Evolutionary conservation across 2,797 vertebrate species (phyloP), one percentile per base, ranked within the genome.

Genomic region (Oreochromis mossambicus): DNA sequence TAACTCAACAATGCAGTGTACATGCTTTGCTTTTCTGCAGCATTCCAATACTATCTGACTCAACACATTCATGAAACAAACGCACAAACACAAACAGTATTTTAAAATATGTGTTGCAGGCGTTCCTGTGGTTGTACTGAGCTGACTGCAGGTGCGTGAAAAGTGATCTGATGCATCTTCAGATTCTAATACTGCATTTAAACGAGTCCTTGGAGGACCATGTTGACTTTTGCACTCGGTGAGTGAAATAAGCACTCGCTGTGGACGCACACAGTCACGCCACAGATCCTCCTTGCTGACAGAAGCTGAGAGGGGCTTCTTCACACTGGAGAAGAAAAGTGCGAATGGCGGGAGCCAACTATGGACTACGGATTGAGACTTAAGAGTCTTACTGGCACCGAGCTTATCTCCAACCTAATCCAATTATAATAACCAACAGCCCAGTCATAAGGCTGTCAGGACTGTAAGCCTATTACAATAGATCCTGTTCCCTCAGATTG

Each of bases 341-440:
- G 77, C n/a, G 55, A 86, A 15, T 58, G 86, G 41, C 50, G 43
- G 81, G 75, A 51, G 17, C 70, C 75, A 21, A 77, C 83, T 24
- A 3, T 3, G 17, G 58, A 84, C 87, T 70, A 46, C 7, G 79
- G 90, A 90, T 91, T 92, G 91, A 90, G 88, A 87, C 88, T 92
- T 91, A 91, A 93, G 88, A 91, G 85, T 92, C 87, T 93, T 92
- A 88, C 88, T 92, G 92, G 92, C 91, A 89, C 76, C 63, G 13
- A 88, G 94, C 41, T 93, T 93, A 94, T 95, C 92, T 92, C 79
- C 83, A 54, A 82, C 78, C 54, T 92, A 94, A 95, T 95, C 90
- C 92, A 92, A 91, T 95, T 93, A 93, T 83, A 91, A 90, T 89
- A 94, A 90, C 85, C 89, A 94, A 84, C 90, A 90, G 89, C 89